Evolutionary conservation across 2,888 invertebrate species (phyloP).

Genomic region (Hyposoter didymator): DNA sequence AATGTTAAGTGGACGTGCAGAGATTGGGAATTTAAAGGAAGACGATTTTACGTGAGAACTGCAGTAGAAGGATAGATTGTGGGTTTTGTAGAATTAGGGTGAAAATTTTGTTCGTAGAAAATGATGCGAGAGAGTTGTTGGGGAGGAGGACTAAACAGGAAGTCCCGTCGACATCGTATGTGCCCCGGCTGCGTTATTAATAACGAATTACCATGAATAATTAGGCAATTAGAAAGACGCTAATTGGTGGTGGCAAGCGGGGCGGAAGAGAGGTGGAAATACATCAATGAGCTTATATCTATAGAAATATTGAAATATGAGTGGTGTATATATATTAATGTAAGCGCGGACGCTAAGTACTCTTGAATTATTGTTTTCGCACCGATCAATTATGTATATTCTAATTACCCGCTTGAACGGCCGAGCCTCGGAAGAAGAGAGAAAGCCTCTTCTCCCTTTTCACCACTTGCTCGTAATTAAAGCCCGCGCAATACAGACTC

Average conservation of each 20-base stretch:
- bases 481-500: conserved; percentile 39
- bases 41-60: neutral
- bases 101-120: conserved; percentile 18
- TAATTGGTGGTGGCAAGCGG: conserved; percentile 69
- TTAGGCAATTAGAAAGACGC: conserved; percentile 74
- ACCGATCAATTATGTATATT: conserved; percentile 68
- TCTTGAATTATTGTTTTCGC: conserved; percentile 72
- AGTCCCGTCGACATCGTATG: conserved; percentile 18
- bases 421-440: conserved; percentile 51
- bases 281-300: conserved; percentile 18
- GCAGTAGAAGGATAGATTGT: neutral
- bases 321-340: conserved; percentile 38
- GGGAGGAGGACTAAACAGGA: conserved; percentile 28
- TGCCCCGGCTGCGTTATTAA: conserved; percentile 67
- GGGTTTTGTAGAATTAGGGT: neutral
- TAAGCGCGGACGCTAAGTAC: conserved; percentile 65
- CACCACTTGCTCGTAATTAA: conserved; percentile 61
- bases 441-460: conserved; percentile 9
- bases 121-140: conserved; percentile 25
- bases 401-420: conserved; percentile 69
- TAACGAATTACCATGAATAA: conserved; percentile 74
- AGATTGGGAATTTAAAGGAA: neutral
- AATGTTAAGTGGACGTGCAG: neutral
- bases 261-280: conserved; percentile 22
- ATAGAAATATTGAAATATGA: conserved; percentile 41